phyloP scores from a whole-genome alignment of 2,797 vertebrate genomes.

The Anomalospiza imberbis region DNA sequence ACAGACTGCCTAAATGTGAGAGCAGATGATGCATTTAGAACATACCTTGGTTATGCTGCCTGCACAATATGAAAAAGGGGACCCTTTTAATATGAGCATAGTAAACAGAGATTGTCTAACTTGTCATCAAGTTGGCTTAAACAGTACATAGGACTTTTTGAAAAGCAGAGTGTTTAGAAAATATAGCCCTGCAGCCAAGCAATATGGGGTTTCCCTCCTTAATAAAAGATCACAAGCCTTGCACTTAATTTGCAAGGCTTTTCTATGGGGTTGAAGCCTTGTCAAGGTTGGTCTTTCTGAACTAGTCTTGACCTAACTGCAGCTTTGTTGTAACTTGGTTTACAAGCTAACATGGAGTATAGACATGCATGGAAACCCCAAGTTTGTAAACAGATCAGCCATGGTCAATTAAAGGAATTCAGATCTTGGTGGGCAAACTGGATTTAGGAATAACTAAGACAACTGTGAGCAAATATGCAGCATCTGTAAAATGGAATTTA shows the following conservation, averaged over 20 bases:
- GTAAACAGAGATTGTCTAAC: neutral
- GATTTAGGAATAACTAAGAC: neutral
- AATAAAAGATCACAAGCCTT: neutral
- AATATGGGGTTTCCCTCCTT: neutral
- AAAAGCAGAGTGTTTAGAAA: neutral
- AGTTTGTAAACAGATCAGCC: neutral
- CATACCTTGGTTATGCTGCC: neutral
- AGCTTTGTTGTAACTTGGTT: neutral
- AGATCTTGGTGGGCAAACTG: neutral
- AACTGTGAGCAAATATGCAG: neutral
- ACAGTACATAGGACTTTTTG: neutral
- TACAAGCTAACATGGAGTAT: neutral
- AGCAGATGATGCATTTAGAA: neutral
- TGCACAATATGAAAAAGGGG: neutral
- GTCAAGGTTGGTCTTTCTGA: neutral
- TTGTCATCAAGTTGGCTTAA: neutral
- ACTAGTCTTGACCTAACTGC: neutral
- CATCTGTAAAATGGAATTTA: neutral
- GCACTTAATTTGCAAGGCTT: neutral
- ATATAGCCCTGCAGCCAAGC: neutral
- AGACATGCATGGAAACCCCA: neutral
- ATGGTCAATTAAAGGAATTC: neutral
- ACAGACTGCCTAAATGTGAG: neutral
- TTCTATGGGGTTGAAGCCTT: neutral
- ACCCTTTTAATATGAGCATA: neutral